Evolutionary conservation across 2,888 invertebrate species (phyloP).

Genomic region (Ceriagrion tenellum): DNA sequence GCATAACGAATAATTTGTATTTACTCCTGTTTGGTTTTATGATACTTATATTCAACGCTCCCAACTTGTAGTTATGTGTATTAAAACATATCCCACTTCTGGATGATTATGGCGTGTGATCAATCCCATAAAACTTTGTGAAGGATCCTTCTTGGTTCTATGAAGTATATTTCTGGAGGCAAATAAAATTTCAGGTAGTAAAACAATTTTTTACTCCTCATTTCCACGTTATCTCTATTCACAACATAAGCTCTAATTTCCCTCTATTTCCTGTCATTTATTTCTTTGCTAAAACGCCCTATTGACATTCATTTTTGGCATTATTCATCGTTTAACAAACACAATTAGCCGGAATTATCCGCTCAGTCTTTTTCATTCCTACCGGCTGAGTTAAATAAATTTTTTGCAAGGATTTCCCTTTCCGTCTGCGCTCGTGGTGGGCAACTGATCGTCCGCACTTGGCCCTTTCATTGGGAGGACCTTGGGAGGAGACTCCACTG

Average conservation of each 20-base stretch:
- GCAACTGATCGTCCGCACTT: neutral
- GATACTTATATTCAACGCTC: no score
- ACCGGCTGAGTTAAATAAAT: neutral
- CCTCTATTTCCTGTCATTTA: neutral
- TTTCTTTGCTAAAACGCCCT: neutral
- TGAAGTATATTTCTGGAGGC: no score
- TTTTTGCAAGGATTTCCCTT: neutral
- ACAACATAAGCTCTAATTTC: neutral
- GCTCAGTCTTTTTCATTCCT: neutral
- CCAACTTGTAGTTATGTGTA: no score
- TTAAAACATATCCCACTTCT: no score
- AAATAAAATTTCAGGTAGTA: no score
- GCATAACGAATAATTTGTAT: no score
- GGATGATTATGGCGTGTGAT: no score
- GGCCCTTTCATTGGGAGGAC: neutral
- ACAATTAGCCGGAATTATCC: neutral
- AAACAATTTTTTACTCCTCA: no score
- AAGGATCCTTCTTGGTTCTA: no score
- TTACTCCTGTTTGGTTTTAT: no score
- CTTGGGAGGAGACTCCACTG: neutral
- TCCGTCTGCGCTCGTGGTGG: neutral
- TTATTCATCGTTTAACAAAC: neutral
- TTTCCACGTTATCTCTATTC: no score
- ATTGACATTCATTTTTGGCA: neutral
- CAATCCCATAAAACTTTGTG: no score